Conservation (phyloP, 1,140 invertebrate genomes). For the Neocloeon triangulifer region DNA sequence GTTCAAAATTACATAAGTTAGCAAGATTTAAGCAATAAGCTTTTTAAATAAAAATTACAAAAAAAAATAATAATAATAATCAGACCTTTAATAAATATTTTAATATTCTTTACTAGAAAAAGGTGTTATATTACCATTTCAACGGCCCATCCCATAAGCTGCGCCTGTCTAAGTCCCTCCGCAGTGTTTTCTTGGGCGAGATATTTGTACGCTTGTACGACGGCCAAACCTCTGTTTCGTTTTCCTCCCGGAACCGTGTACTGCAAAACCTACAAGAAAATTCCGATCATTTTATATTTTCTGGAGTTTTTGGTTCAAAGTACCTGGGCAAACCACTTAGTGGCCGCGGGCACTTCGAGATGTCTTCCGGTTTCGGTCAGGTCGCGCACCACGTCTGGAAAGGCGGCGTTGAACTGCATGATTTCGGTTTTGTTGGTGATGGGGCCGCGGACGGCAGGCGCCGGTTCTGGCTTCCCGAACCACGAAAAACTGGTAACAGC, state of each 20-base stretch:
- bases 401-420: slow-evolving; percentile 13
- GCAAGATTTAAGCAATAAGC: too few relatives aligned
- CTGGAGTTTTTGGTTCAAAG: not conserved
- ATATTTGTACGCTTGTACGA: slow-evolving; percentile 21
- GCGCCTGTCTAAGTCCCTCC: slow-evolving; percentile 20
- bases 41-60: too few relatives aligned
- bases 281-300: not conserved
- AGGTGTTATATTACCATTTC: slow-evolving; percentile 23
- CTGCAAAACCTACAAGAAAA: slow-evolving; percentile 10
- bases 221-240: slow-evolving; percentile 21
- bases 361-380: slow-evolving; percentile 11
- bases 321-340: slow-evolving; percentile 10
- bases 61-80: too few relatives aligned
- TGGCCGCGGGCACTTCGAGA: slow-evolving; percentile 10
- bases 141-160: slow-evolving; percentile 32
- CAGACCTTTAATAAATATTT: too few relatives aligned
- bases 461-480: too few relatives aligned
- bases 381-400: slow-evolving; percentile 15
- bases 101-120: too few relatives aligned
- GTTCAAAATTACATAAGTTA: too few relatives aligned
- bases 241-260: slow-evolving; percentile 14
- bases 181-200: slow-evolving; percentile 15
- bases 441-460: not conserved
- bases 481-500: too few relatives aligned
- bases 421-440: slow-evolving; percentile 11